phyloP scores from a whole-genome alignment of 1,140 invertebrate genomes.

The Agrypnia vestita region DNA sequence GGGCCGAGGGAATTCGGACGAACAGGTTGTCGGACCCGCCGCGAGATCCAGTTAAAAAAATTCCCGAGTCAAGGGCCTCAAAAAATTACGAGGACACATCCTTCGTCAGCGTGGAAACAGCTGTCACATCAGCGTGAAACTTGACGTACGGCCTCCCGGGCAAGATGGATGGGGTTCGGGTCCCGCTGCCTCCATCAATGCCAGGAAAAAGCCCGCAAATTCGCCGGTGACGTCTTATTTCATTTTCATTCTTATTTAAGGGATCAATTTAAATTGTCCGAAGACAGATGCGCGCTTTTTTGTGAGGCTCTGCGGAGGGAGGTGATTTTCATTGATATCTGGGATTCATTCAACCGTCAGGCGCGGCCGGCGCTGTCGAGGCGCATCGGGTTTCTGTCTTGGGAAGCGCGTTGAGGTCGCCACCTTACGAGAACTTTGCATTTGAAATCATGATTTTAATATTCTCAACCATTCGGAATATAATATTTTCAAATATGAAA shows the following conservation, averaged over 20 bases:
- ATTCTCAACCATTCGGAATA: too few species aligned
- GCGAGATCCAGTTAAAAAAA: constrained; percentile 17
- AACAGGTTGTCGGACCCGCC: constrained; percentile 54
- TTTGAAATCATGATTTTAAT: not conserved
- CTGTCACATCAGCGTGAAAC: constrained; percentile 37
- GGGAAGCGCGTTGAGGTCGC: constrained; percentile 51
- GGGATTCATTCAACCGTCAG: constrained; percentile 54
- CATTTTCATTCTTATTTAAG: constrained; percentile 28
- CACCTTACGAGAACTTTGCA: constrained; percentile 18
- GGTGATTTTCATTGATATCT: constrained; percentile 47
- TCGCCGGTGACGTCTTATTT: constrained; percentile 1
- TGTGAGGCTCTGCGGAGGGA: not conserved
- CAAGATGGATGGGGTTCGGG: not conserved
- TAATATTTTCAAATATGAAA: too few species aligned
- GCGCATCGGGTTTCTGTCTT: constrained; percentile 47
- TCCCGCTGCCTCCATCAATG: constrained; percentile 5
- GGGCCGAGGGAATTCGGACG: constrained; percentile 54
- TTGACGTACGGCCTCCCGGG: not conserved
- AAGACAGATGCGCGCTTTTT: constrained; percentile 24
- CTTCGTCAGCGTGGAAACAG: constrained; percentile 13
- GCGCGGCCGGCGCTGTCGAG: not conserved
- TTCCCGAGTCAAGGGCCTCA: constrained; percentile 36
- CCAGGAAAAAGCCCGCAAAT: constrained; percentile 12
- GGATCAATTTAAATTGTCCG: constrained; percentile 31
- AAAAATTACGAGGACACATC: constrained; percentile 43